phyloP scores from a whole-genome alignment of 2,888 invertebrate species.

The Leucophora obtusa region DNA sequence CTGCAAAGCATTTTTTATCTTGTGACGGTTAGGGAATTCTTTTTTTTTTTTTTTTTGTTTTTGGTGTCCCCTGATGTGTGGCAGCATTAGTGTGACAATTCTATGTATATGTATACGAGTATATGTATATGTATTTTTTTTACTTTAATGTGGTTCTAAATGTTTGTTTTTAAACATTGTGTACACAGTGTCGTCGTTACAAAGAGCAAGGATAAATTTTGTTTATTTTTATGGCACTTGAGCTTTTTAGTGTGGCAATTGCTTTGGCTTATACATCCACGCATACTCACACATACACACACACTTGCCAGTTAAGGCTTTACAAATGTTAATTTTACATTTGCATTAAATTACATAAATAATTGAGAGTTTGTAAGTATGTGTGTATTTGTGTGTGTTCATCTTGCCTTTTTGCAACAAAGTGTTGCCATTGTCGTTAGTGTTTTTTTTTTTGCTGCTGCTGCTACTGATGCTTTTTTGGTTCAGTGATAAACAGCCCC shows the following conservation, averaged over 20 bases:
- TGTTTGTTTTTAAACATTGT: neutral
- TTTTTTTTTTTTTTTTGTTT: conserved; percentile 24
- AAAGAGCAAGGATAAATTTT: conserved; percentile 48
- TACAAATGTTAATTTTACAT: conserved; percentile 49
- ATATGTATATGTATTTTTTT: conserved; percentile 25
- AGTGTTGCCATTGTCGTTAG: neutral
- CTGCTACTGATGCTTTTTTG: conserved; percentile 20
- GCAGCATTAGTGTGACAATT: conserved; percentile 60
- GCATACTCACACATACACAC: too few relatives aligned
- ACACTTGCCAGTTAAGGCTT: conserved; percentile 9
- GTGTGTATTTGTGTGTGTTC: neutral
- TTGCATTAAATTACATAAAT: conserved; percentile 59
- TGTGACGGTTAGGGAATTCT: conserved; percentile 41
- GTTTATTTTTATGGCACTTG: conserved; percentile 60
- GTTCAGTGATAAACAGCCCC: conserved; percentile 49
- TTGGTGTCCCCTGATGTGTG: conserved; percentile 33
- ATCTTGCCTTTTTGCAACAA: conserved; percentile 28
- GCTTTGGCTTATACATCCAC: conserved; percentile 48
- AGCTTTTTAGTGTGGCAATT: conserved; percentile 60
- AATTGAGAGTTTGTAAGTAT: conserved; percentile 32
- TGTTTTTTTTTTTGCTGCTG: conserved; percentile 14
- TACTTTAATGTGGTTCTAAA: conserved; percentile 20
- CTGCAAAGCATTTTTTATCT: conserved; percentile 1
- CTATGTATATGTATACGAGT: too few relatives aligned
- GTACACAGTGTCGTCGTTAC: conserved; percentile 26